phyloP scores from a whole-genome alignment of 2,888 invertebrate species.

The Oscheius sp. region DNA sequence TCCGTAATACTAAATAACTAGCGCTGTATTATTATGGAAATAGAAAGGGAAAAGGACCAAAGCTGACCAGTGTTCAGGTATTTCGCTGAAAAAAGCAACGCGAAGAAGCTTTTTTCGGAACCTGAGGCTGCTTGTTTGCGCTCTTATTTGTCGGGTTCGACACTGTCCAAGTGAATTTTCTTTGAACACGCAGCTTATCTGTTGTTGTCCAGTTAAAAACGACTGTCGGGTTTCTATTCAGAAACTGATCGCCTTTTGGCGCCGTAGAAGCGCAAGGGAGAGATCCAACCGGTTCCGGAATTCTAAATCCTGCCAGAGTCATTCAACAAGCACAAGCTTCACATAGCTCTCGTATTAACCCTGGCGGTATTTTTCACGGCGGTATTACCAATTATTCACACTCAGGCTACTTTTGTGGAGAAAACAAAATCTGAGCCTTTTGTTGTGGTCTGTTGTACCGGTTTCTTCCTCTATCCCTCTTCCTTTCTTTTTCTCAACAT shows the following conservation, averaged over 20 bases:
- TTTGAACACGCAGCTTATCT: constrained; percentile 24
- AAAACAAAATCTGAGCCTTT: constrained; percentile 5
- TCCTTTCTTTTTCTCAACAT: not conserved
- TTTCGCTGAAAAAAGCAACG: constrained; percentile 19
- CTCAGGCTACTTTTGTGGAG: not conserved
- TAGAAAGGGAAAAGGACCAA: not conserved
- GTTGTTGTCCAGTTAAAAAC: constrained; percentile 14
- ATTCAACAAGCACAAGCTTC: no score
- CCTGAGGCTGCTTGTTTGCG: constrained; percentile 21
- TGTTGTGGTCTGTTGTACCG: constrained; percentile 14
- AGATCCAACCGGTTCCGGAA: constrained; percentile 30
- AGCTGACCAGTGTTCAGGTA: constrained; percentile 9
- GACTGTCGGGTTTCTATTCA: constrained; percentile 19
- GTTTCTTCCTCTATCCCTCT: constrained; percentile 9
- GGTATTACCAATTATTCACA: not conserved
- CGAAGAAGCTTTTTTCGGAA: constrained; percentile 29
- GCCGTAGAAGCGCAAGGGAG: not conserved
- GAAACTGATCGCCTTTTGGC: constrained; percentile 25
- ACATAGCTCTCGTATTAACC: no score
- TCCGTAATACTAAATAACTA: no score
- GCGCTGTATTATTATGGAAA: not conserved
- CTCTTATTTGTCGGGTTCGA: constrained; percentile 22
- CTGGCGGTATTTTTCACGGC: not conserved
- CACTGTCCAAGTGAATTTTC: not conserved
- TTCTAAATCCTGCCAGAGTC: constrained; percentile 23